phyloP scores from a whole-genome alignment of 2,888 invertebrate species.

The Trichogramma dendrolimi region DNA sequence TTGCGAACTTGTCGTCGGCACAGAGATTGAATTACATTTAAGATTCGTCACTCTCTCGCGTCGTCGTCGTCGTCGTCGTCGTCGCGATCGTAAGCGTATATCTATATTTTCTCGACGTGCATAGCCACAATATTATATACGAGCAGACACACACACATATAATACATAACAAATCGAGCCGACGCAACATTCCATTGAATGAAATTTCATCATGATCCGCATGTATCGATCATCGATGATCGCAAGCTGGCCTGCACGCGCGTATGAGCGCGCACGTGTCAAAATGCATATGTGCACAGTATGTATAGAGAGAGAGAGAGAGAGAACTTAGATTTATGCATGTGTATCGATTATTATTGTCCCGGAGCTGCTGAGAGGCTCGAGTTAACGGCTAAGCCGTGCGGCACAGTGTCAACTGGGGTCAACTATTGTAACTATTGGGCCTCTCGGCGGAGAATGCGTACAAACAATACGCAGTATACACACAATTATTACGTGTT shows the following conservation, averaged over 20 bases:
- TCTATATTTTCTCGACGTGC: no score
- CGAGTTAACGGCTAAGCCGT: conserved; percentile 49
- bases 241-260: conserved; percentile 39
- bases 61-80: no score
- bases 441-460: conserved; percentile 47
- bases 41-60: no score
- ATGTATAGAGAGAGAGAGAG: conserved; percentile 37
- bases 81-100: no score
- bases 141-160: no score
- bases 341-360: conserved; percentile 43
- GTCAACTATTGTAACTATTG: conserved; percentile 40
- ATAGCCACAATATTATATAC: no score
- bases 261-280: conserved; percentile 51
- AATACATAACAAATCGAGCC: not conserved
- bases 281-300: conserved; percentile 45
- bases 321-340: conserved; percentile 51
- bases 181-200: not conserved
- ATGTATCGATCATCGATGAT: conserved; percentile 38
- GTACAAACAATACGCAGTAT: conserved; percentile 41
- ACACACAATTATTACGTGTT: conserved; percentile 35
- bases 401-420: conserved; percentile 48
- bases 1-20: no score
- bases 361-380: conserved; percentile 37
- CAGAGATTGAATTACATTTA: no score
- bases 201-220: not conserved